Evolutionary conservation across 2,113 vertebrate genomes (phyloP).

Genomic region (Protobothrops flavoviridis): DNA sequence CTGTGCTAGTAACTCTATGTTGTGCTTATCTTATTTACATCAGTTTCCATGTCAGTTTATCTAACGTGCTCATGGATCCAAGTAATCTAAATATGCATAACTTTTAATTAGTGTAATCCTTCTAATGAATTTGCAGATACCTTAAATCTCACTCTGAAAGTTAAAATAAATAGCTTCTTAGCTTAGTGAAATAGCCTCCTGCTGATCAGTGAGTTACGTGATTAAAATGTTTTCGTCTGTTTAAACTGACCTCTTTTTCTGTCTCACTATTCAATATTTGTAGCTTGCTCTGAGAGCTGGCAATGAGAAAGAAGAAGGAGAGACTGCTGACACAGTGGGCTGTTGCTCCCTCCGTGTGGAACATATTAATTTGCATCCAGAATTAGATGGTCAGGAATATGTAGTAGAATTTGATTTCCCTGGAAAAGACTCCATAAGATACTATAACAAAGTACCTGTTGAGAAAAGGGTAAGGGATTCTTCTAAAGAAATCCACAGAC

Average conservation of each 20-base stretch:
- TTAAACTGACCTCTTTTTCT: neutral
- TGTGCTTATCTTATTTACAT: neutral
- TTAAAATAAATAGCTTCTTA: neutral
- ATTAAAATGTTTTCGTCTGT: constrained; percentile 25
- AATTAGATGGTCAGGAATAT: constrained; percentile 91
- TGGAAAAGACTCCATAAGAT: constrained; percentile 96
- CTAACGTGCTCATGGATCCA: neutral
- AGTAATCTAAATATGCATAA: too few species aligned
- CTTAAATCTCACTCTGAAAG: neutral
- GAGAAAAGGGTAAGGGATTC: constrained; percentile 88
- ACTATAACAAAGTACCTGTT: constrained; percentile 97
- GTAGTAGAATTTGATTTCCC: constrained; percentile 97
- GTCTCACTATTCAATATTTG: constrained; percentile 29
- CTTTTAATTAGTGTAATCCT: neutral
- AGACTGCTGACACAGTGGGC: constrained; percentile 94
- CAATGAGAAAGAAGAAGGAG: constrained; percentile 96
- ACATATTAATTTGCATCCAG: constrained; percentile 89
- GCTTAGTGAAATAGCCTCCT: neutral
- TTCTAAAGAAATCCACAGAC: neutral
- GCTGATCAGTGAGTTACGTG: rapidly evolving
- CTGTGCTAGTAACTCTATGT: neutral
- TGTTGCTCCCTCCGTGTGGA: constrained; percentile 95
- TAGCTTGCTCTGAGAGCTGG: constrained; percentile 95
- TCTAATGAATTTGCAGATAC: neutral
- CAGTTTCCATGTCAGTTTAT: neutral